A percentile compares a stretch with the other conserved stretches of the same genome.
Evolutionary conservation across 2,888 invertebrate species (phyloP).

Genomic region (Drosophila austrosaltans): DNA sequence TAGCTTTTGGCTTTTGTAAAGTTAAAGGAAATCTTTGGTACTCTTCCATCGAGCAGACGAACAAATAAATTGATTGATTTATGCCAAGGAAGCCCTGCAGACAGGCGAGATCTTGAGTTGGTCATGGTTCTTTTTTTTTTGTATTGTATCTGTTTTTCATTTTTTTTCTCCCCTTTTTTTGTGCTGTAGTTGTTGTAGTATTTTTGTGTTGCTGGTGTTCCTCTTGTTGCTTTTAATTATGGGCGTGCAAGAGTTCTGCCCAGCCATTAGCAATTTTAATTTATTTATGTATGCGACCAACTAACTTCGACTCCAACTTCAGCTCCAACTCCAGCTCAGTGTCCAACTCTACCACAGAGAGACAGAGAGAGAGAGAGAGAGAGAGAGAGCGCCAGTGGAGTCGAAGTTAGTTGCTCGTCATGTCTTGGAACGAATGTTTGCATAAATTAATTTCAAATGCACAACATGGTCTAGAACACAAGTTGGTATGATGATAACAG

Average conservation of each 20-base stretch:
- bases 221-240: conserved; percentile 72
- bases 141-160: not conserved
- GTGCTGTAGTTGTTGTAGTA: not conserved
- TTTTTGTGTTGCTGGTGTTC: conserved; percentile 35
- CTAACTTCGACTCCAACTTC: conserved; percentile 42
- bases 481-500: conserved; percentile 53
- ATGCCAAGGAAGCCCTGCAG: conserved; percentile 60
- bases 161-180: not conserved
- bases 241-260: conserved; percentile 59
- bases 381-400: conserved; percentile 1
- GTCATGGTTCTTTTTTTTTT: not conserved
- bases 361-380: no score
- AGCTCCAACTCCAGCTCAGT: conserved; percentile 28
- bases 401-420: conserved; percentile 39
- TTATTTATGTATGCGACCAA: conserved; percentile 74
- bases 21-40: conserved; percentile 16
- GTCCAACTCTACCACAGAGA: no score
- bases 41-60: conserved; percentile 43
- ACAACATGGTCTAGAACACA: conserved; percentile 76
- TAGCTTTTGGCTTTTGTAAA: conserved; percentile 8
- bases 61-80: conserved; percentile 79
- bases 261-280: conserved; percentile 77
- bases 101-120: conserved; percentile 36
- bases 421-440: conserved; percentile 70
- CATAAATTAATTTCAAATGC: conserved; percentile 79